Evolutionary conservation across 2,797 vertebrate genomes (phyloP).

Genomic region (Morelia viridis): DNA sequence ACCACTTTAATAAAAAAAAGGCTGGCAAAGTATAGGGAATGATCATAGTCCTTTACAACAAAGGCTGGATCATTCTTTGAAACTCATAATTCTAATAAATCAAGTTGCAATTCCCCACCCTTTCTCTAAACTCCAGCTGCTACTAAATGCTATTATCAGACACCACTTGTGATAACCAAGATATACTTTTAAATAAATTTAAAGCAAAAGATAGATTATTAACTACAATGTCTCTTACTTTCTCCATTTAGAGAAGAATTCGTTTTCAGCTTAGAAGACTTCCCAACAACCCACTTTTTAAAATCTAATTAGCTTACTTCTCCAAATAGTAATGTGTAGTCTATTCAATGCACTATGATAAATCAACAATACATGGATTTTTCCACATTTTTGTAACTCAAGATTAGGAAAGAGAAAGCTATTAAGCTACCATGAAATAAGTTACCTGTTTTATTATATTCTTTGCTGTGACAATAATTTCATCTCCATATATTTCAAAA

Average conservation of each 20-base stretch:
- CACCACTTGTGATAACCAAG: neutral
- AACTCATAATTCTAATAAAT: neutral
- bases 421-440: neutral
- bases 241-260: neutral
- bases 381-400: neutral
- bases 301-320: slow-evolving; percentile 6
- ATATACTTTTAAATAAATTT: neutral
- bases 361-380: neutral
- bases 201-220: neutral
- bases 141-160: neutral
- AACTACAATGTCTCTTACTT: neutral
- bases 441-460: slow-evolving; percentile 90
- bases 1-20: neutral
- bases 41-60: neutral
- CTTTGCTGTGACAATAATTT: slow-evolving; percentile 90
- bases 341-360: neutral
- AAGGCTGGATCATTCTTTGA: neutral
- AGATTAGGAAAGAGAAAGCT: neutral
- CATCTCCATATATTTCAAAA: slow-evolving; percentile 92
- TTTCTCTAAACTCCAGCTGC: neutral
- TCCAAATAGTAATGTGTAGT: slow-evolving; percentile 20
- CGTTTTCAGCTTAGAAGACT: neutral
- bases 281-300: neutral
- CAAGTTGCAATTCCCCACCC: neutral
- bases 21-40: neutral